phyloP scores from a whole-genome alignment of 1,140 invertebrate genomes.

The Carcinoscorpius rotundicauda region DNA sequence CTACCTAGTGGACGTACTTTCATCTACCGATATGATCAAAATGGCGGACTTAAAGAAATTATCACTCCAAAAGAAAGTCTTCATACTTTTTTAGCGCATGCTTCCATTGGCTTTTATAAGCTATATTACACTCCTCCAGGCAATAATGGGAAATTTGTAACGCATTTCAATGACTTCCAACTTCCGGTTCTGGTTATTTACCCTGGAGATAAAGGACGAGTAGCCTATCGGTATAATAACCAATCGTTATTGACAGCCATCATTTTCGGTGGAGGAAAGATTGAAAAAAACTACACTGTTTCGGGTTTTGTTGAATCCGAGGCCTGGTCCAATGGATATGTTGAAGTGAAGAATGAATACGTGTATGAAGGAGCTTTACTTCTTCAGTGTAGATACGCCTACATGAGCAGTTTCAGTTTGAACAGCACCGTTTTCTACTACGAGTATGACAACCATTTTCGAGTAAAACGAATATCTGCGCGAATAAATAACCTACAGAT shows the following conservation, averaged over 20 bases:
- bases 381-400: slow-evolving; percentile 74
- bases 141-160: slow-evolving; percentile 62
- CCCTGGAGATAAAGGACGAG: slow-evolving; percentile 76
- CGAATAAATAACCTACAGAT: slow-evolving; percentile 30
- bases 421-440: slow-evolving; percentile 78
- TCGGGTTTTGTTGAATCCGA: slow-evolving; percentile 20
- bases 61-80: slow-evolving; percentile 86
- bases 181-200: slow-evolving; percentile 76
- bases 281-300: slow-evolving; percentile 20
- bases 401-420: slow-evolving; percentile 58
- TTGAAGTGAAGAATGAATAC: slow-evolving; percentile 69
- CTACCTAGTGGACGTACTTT: slow-evolving; percentile 85
- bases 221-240: slow-evolving; percentile 75
- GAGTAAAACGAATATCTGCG: slow-evolving; percentile 29
- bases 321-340: slow-evolving; percentile 44
- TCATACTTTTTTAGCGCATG: slow-evolving; percentile 80
- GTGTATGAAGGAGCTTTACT: slow-evolving; percentile 80
- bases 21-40: slow-evolving; percentile 78
- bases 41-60: slow-evolving; percentile 74
- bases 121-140: slow-evolving; percentile 83
- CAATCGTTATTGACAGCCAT: slow-evolving; percentile 68
- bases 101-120: slow-evolving; percentile 82
- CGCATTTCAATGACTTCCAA: slow-evolving; percentile 79
- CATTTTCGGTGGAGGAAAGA: slow-evolving; percentile 54
- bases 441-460: slow-evolving; percentile 76